These are phyloP conservation scores for Erpetoichthys calabaricus DNA, from an alignment of 2,797 vertebrate species.

Conservation along the genomic window DNA sequence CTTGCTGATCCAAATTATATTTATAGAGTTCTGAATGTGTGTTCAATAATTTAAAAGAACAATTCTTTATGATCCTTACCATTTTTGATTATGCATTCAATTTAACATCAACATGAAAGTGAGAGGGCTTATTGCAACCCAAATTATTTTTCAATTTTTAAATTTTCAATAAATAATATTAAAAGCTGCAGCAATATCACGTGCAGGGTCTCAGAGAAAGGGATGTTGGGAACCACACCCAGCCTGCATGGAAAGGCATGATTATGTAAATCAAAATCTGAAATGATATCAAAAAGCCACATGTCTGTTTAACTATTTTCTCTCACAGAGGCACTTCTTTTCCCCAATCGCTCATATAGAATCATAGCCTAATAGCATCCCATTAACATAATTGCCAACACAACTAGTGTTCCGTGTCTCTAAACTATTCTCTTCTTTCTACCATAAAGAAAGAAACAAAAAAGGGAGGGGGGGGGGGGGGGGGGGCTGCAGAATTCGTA, in stretches of 20 bases:
- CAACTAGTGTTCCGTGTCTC: constrained; percentile 91
- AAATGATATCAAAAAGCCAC: constrained; percentile 79
- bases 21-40: too few species aligned
- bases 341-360: constrained; percentile 89
- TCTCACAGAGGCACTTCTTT: constrained; percentile 79
- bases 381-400: constrained; percentile 98
- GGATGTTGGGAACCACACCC: constrained; percentile 38
- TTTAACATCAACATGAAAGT: too few species aligned
- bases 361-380: constrained; percentile 95
- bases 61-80: too few species aligned
- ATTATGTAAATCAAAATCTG: constrained; percentile 82
- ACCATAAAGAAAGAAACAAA: constrained; percentile 42
- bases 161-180: too few species aligned
- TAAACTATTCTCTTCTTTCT: constrained; percentile 75
- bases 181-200: too few species aligned
- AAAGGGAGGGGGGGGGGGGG: constrained; percentile 18
- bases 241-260: constrained; percentile 55
- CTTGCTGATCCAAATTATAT: too few species aligned
- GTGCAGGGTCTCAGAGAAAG: too few species aligned
- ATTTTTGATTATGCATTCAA: too few species aligned
- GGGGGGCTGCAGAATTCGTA: constrained; percentile 1
- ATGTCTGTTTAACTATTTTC: constrained; percentile 78
- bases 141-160: too few species aligned
- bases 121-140: too few species aligned
- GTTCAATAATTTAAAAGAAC: too few species aligned